Evolutionary conservation across 1,140 invertebrate genomes (phyloP).

Genomic region (Sweltsa coloradensis): DNA sequence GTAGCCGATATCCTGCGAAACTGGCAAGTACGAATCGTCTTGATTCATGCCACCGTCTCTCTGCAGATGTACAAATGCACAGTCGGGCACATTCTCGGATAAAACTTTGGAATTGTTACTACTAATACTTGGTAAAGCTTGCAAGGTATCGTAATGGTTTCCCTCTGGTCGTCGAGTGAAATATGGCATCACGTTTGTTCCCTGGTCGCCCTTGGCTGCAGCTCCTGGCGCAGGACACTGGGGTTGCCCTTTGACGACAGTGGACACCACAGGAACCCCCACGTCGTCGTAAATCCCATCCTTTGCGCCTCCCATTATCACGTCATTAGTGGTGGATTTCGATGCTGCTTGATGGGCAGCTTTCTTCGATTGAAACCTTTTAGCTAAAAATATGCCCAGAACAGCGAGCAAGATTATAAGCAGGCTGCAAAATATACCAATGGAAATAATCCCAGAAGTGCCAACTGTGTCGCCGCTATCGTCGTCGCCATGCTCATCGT

Average conservation of each 20-base stretch:
- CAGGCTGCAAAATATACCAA: slow-evolving; percentile 5
- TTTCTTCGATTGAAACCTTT: slow-evolving; percentile 9
- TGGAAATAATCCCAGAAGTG: slow-evolving; percentile 5
- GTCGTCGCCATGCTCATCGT: background rate
- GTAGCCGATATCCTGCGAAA: too few relatives aligned
- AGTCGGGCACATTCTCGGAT: slow-evolving; percentile 1
- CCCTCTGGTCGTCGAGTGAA: slow-evolving; percentile 1
- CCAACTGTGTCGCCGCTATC: background rate
- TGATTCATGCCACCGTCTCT: too few relatives aligned
- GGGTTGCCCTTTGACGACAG: background rate
- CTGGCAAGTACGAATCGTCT: too few relatives aligned
- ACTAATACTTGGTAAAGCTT: slow-evolving; percentile 10
- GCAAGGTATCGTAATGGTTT: slow-evolving; percentile 5
- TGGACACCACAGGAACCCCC: background rate
- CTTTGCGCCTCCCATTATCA: slow-evolving; percentile 8
- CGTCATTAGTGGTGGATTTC: slow-evolving; percentile 9
- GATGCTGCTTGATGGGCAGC: background rate
- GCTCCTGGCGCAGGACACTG: background rate
- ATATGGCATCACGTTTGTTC: background rate
- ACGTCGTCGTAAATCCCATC: slow-evolving; percentile 3
- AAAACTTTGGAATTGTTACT: slow-evolving; percentile 8
- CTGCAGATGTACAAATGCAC: too few relatives aligned
- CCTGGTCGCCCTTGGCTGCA: background rate
- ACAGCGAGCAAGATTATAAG: slow-evolving; percentile 6
- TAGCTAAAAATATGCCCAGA: slow-evolving; percentile 9